Percentiles rank a stretch among this genome's conserved stretches.
phyloP scores from a whole-genome alignment of 2,797 vertebrate genomes.

The Sebastes trivittatus region DNA sequence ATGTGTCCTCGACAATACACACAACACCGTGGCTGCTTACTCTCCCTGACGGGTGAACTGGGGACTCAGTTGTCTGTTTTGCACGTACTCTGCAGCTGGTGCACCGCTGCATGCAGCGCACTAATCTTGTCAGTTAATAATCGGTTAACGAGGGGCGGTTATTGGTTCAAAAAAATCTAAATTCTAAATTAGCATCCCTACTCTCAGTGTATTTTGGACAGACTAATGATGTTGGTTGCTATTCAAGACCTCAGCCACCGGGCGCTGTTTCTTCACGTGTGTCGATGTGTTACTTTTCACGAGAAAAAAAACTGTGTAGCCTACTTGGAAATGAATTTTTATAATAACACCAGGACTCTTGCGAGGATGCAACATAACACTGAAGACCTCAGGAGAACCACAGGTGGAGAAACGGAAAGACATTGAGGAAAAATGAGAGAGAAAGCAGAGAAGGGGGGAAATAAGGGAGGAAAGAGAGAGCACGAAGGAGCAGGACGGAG shows the following conservation, averaged over 20 bases:
- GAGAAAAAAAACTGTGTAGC: not conserved
- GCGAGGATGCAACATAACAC: constrained; percentile 24
- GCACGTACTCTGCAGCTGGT: too few relatives aligned
- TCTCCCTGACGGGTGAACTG: too few relatives aligned
- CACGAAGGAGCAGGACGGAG: constrained; percentile 46
- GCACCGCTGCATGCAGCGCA: too few relatives aligned
- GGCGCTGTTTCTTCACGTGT: constrained; percentile 3
- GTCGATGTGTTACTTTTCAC: not conserved
- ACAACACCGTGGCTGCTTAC: too few relatives aligned
- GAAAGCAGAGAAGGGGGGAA: constrained; percentile 11
- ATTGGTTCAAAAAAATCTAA: too few relatives aligned
- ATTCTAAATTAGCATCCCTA: too few relatives aligned
- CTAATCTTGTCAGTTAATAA: too few relatives aligned
- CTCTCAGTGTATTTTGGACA: constrained; percentile 17
- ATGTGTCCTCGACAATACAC: too few relatives aligned
- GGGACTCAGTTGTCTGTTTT: too few relatives aligned
- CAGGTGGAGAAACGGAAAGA: constrained; percentile 39
- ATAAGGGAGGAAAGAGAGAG: constrained; percentile 10
- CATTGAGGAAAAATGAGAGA: constrained; percentile 24
- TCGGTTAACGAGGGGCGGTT: too few relatives aligned
- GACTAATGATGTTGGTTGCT: constrained; percentile 26
- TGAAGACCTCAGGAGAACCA: constrained; percentile 22
- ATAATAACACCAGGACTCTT: not conserved
- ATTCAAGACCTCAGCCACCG: constrained; percentile 20
- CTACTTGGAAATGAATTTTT: constrained; percentile 19